These are phyloP conservation scores for Chrysemys picta DNA, from an alignment of 2,113 vertebrate genomes.

Conservation along the genomic window DNA sequence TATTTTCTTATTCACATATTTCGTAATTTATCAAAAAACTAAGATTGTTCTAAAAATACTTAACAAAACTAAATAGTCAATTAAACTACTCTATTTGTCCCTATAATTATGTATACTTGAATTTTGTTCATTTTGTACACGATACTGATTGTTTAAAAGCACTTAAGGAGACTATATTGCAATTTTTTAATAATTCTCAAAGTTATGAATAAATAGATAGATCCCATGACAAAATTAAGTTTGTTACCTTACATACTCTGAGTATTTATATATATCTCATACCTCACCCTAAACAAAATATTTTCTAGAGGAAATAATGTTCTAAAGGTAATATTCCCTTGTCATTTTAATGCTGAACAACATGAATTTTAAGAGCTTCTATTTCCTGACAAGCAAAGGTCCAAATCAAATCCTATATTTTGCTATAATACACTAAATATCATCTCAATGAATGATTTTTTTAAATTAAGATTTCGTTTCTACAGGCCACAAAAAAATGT, in stretches of 20 bases:
- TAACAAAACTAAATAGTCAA: slow-evolving; percentile 40
- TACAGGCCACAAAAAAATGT: neutral
- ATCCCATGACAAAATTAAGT: slow-evolving; percentile 28
- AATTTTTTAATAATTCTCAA: slow-evolving; percentile 2
- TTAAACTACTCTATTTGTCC: neutral
- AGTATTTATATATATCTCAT: neutral
- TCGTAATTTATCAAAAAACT: slow-evolving; percentile 66
- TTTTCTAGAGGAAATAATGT: slow-evolving; percentile 21
- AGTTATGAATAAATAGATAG: slow-evolving; percentile 55
- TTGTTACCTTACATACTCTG: neutral
- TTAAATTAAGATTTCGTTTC: neutral
- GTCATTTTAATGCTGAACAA: slow-evolving; percentile 25
- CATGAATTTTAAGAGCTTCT: slow-evolving; percentile 27
- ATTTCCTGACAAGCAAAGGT: slow-evolving; percentile 6
- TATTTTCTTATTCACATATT: slow-evolving; percentile 31
- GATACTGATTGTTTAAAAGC: slow-evolving; percentile 15
- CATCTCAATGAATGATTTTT: neutral
- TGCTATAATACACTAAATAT: slow-evolving; percentile 18
- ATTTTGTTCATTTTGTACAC: neutral
- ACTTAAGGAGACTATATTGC: slow-evolving; percentile 38
- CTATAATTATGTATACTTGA: neutral
- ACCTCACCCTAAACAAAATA: slow-evolving; percentile 19
- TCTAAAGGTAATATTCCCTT: slow-evolving; percentile 26
- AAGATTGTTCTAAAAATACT: slow-evolving; percentile 59
- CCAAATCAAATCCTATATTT: neutral